phyloP scores from a whole-genome alignment of 2,113 vertebrate genomes.

The Pachypanchax playfairii region DNA sequence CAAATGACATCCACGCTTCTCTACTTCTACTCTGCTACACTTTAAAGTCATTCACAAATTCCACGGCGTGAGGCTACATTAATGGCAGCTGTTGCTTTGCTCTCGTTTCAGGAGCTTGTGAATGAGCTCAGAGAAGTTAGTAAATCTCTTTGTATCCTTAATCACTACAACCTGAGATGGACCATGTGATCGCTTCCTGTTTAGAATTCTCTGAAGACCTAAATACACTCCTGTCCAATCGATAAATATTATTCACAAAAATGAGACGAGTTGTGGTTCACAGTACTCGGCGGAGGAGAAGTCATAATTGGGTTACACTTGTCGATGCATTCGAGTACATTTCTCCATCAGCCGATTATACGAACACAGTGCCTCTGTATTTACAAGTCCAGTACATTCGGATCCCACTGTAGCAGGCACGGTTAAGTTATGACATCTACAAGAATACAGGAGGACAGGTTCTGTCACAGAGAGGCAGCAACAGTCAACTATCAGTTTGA shows the following conservation, averaged over 20 bases:
- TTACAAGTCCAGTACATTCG: conserved; percentile 75
- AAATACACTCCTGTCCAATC: conserved; percentile 52
- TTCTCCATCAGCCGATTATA: conserved; percentile 64
- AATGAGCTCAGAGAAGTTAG: conserved; percentile 46
- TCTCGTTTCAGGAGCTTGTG: conserved; percentile 1
- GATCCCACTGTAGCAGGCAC: conserved; percentile 65
- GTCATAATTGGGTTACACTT: conserved; percentile 48
- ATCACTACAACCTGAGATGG: conserved; percentile 73
- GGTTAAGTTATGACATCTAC: conserved; percentile 60
- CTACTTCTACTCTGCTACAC: conserved; percentile 54
- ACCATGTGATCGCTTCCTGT: conserved; percentile 45
- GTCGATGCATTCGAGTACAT: conserved; percentile 60
- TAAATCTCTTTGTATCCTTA: conserved; percentile 28
- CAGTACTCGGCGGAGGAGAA: conserved; percentile 66
- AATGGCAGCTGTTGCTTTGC: conserved; percentile 44
- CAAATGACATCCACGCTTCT: conserved; percentile 48
- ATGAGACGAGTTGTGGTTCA: conserved; percentile 70
- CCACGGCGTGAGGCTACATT: conserved; percentile 48
- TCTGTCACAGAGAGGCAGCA: conserved; percentile 23
- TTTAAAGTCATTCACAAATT: conserved; percentile 31
- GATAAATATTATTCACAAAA: conserved; percentile 75
- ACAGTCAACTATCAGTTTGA: no score
- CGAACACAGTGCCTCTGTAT: conserved; percentile 72
- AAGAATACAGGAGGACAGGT: conserved; percentile 34
- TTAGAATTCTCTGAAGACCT: conserved; percentile 57